A percentile compares a stretch with the other conserved stretches of the same genome.
Conservation (phyloP, 2,113 vertebrate genomes). For the Andinoacara biseriatus region DNA sequence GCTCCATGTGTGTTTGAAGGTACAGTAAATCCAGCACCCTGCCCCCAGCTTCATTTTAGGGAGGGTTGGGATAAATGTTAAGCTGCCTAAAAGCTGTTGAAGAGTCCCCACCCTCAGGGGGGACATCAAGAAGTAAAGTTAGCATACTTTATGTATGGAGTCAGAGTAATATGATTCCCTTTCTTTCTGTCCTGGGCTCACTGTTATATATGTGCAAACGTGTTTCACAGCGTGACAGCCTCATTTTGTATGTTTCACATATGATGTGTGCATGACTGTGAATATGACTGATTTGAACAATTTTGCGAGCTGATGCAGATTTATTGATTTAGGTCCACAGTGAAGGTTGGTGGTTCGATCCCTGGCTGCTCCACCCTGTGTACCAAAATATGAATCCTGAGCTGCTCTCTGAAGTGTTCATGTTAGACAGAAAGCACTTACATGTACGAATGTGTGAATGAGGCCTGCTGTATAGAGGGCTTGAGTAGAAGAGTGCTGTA, state of each 20-base stretch:
- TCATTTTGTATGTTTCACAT: no score
- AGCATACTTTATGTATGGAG: conserved; percentile 51
- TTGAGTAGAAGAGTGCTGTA: no score
- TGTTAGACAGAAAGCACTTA: no score
- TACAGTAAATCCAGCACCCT: conserved; percentile 60
- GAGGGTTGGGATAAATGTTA: conserved; percentile 14
- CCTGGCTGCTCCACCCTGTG: no score
- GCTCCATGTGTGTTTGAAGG: conserved; percentile 64
- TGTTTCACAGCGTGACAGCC: neutral
- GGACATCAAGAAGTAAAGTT: conserved; percentile 19
- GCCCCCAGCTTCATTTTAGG: conserved; percentile 7
- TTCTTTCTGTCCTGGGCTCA: neutral
- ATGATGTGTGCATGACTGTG: neutral
- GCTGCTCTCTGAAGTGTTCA: no score
- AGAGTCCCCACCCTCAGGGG: conserved; percentile 31
- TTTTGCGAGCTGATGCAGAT: neutral
- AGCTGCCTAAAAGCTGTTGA: conserved; percentile 37
- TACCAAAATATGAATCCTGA: no score
- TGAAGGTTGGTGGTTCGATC: no score
- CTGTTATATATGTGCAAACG: neutral
- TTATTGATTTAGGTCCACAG: no score
- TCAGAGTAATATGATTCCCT: conserved; percentile 37
- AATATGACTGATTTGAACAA: neutral
- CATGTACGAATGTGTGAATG: no score
- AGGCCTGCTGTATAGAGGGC: no score